These are phyloP conservation scores for Tetramorium parvispinum DNA, from an alignment of 1,140 invertebrate genomes.

Conservation along the genomic window DNA sequence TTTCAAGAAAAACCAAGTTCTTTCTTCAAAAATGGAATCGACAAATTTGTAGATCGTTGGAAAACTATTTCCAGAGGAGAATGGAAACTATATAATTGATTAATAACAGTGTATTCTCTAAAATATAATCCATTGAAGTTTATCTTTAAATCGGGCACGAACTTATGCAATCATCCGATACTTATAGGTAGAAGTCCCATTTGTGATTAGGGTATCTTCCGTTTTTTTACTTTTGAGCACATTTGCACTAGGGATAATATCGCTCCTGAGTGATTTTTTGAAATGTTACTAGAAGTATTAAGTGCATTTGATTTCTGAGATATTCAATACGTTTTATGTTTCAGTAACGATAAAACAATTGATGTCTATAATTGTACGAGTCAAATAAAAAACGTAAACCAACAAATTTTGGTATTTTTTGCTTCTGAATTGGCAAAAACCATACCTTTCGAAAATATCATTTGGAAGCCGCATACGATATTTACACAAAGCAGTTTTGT, in stretches of 20 bases:
- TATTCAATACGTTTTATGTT: background rate
- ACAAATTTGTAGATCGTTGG: too few relatives aligned
- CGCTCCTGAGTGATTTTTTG: background rate
- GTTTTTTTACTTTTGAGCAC: background rate
- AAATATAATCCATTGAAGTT: too few relatives aligned
- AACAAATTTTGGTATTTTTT: too few relatives aligned
- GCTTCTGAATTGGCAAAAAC: constrained; percentile 74
- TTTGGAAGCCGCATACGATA: constrained; percentile 89
- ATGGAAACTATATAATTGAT: too few relatives aligned
- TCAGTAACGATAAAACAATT: constrained; percentile 83
- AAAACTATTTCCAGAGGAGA: too few relatives aligned
- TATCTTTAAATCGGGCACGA: too few relatives aligned
- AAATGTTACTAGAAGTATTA: background rate
- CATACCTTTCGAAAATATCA: constrained; percentile 88
- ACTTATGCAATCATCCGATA: too few relatives aligned
- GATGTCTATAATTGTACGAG: constrained; percentile 89
- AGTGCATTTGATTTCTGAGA: background rate
- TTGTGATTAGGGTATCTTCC: constrained; percentile 84
- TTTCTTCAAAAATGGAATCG: too few relatives aligned
- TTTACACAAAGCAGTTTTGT: constrained; percentile 84
- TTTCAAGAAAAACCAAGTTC: too few relatives aligned
- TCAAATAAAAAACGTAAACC: too few relatives aligned
- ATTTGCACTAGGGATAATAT: background rate
- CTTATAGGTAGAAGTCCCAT: too few relatives aligned
- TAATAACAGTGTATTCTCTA: too few relatives aligned